Conservation (phyloP, 2,888 invertebrate species). For the Drosophila anomelani region DNA sequence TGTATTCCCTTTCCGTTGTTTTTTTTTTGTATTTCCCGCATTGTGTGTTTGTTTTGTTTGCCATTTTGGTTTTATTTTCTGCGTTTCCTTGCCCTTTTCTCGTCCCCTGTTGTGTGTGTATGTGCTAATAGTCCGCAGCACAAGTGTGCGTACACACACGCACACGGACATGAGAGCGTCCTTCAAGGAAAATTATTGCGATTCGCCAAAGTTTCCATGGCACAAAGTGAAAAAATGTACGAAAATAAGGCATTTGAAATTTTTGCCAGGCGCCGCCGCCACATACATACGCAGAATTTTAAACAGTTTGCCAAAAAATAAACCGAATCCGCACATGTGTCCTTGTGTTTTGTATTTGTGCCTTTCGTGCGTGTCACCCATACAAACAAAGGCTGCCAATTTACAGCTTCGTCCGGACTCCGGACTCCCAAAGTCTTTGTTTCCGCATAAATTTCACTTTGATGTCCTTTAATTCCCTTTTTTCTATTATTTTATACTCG, state of each 20-base stretch:
- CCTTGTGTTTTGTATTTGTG: conserved; percentile 23
- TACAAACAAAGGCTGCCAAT: conserved; percentile 28
- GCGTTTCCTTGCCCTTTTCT: conserved; percentile 49
- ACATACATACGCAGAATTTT: conserved; percentile 65
- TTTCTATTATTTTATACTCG: conserved; percentile 12
- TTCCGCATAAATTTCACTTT: conserved; percentile 54
- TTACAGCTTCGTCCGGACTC: conserved; percentile 32
- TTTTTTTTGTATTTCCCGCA: conserved; percentile 33
- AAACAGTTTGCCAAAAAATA: conserved; percentile 50
- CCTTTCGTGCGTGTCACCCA: conserved; percentile 26
- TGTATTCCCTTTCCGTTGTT: conserved; percentile 17
- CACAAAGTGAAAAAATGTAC: conserved; percentile 16
- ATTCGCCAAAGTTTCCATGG: conserved; percentile 60
- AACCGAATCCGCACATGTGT: conserved; percentile 30
- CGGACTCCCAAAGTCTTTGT: conserved; percentile 15
- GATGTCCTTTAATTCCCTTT: conserved; percentile 35
- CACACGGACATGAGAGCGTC: conserved; percentile 39
- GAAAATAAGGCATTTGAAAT: conserved; percentile 41
- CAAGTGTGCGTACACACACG: conserved; percentile 34
- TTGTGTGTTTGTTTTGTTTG: conserved; percentile 65
- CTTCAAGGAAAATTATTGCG: conserved; percentile 72
- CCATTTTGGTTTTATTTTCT: conserved; percentile 67
- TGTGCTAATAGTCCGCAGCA: conserved; percentile 43
- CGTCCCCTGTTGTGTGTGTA: conserved; percentile 38
- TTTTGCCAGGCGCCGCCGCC: conserved; percentile 30